Evolutionary conservation across 2,797 vertebrate genomes (phyloP).

Genomic region (Sternarchorhynchus goeldii): DNA sequence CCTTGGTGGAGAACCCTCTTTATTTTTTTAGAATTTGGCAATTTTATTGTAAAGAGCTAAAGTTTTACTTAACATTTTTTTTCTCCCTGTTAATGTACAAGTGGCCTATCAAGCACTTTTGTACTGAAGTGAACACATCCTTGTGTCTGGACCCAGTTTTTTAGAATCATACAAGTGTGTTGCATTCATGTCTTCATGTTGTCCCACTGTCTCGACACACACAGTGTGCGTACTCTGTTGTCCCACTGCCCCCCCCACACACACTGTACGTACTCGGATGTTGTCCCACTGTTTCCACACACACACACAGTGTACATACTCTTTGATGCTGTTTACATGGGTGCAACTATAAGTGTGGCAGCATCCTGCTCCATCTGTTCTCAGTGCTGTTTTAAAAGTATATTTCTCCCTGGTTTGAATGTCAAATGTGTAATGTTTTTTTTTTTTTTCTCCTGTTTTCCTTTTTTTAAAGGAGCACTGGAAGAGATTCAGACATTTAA

Average conservation of each 20-base stretch:
- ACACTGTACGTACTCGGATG: constrained; percentile 35
- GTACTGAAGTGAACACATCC: constrained; percentile 66
- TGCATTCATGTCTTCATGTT: constrained; percentile 51
- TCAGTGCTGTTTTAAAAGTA: constrained; percentile 68
- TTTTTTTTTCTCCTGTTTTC: constrained; percentile 54
- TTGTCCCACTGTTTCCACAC: constrained; percentile 36
- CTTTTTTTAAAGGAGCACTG: constrained; percentile 75
- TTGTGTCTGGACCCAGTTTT: constrained; percentile 58
- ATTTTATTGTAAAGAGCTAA: constrained; percentile 68
- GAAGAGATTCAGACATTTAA: constrained; percentile 72
- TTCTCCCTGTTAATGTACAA: constrained; percentile 68
- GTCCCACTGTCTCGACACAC: background rate
- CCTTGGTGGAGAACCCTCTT: constrained; percentile 61
- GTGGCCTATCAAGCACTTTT: constrained; percentile 81
- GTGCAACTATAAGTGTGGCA: constrained; percentile 65
- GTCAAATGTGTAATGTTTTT: constrained; percentile 67
- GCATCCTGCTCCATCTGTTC: constrained; percentile 66
- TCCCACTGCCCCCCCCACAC: constrained; percentile 35
- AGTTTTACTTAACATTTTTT: constrained; percentile 63
- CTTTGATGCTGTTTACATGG: constrained; percentile 69
- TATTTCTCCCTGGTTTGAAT: constrained; percentile 70
- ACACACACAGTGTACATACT: constrained; percentile 21
- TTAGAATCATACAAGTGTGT: constrained; percentile 60
- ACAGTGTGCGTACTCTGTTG: background rate
- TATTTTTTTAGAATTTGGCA: constrained; percentile 57